A percentile compares a stretch with the other conserved stretches of the same genome.
These are phyloP conservation scores for Drosophila grimshawi DNA, from an alignment of 1,140 invertebrate species.

Conservation along the genomic window DNA sequence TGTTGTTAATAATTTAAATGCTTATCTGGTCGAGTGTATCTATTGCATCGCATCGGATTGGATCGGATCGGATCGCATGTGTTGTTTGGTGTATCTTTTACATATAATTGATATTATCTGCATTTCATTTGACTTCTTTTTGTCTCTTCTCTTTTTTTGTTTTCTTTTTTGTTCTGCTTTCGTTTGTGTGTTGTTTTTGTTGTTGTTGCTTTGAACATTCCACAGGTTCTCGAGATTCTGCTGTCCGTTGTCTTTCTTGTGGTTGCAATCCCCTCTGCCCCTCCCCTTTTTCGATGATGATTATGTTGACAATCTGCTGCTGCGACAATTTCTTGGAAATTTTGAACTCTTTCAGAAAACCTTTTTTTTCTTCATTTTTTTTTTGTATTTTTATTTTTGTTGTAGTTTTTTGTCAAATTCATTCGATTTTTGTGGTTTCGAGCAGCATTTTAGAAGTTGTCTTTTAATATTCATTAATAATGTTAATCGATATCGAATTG, in stretches of 20 bases:
- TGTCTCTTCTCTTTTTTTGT: conserved; percentile 18
- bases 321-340: conserved; percentile 49
- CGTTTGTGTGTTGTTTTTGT: conserved; percentile 15
- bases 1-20: conserved; percentile 80
- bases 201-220: conserved; percentile 35
- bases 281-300: conserved; percentile 48
- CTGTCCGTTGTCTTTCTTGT: background rate
- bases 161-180: conserved; percentile 5
- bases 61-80: too few species aligned
- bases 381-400: conserved; percentile 26
- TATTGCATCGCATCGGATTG: conserved; percentile 52
- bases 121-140: conserved; percentile 74
- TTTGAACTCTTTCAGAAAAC: conserved; percentile 9
- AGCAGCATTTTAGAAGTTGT: conserved; percentile 42
- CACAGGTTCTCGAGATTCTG: conserved; percentile 35
- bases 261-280: background rate
- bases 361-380: conserved; percentile 31
- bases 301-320: conserved; percentile 78
- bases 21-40: conserved; percentile 73
- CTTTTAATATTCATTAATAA: conserved; percentile 69
- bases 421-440: conserved; percentile 32
- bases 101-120: conserved; percentile 82
- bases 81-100: conserved; percentile 73
- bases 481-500: conserved; percentile 62
- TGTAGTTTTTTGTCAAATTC: conserved; percentile 24